phyloP scores from a whole-genome alignment of 2,797 vertebrate genomes.

The Erpetoichthys calabaricus region DNA sequence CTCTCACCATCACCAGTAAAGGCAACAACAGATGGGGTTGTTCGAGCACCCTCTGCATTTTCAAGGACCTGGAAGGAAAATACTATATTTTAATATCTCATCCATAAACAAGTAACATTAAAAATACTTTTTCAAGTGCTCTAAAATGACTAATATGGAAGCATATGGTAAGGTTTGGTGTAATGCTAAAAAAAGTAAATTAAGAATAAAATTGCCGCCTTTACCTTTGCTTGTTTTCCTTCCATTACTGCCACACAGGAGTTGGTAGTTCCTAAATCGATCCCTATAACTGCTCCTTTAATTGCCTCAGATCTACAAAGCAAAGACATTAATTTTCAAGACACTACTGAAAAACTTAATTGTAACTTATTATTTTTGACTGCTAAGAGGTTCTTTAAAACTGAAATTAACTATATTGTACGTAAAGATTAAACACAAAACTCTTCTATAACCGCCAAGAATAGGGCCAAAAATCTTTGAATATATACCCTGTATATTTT shows the following conservation, averaged over 20 bases:
- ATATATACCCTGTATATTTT: no score
- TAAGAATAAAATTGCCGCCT: no score
- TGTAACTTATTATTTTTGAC: neutral
- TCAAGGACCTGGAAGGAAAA: constrained; percentile 68
- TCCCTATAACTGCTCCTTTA: constrained; percentile 85
- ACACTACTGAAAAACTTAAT: neutral
- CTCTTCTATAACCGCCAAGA: no score
- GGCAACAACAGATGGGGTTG: constrained; percentile 86
- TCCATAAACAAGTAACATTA: no score
- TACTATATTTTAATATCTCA: neutral
- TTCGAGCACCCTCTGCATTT: constrained; percentile 89
- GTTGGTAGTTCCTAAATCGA: constrained; percentile 94
- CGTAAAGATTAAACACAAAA: constrained; percentile 1
- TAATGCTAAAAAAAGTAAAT: no score
- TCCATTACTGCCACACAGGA: constrained; percentile 98
- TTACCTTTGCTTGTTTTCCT: constrained; percentile 91
- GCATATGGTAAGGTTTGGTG: no score
- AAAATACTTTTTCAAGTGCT: no score
- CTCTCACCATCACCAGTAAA: constrained; percentile 81
- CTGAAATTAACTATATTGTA: neutral
- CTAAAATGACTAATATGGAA: no score
- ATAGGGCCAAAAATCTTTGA: no score
- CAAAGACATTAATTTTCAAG: neutral
- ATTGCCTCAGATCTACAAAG: constrained; percentile 80
- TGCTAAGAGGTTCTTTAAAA: neutral